phyloP scores from a whole-genome alignment of 2,888 invertebrate species.

The Orchesellides sinensis region DNA sequence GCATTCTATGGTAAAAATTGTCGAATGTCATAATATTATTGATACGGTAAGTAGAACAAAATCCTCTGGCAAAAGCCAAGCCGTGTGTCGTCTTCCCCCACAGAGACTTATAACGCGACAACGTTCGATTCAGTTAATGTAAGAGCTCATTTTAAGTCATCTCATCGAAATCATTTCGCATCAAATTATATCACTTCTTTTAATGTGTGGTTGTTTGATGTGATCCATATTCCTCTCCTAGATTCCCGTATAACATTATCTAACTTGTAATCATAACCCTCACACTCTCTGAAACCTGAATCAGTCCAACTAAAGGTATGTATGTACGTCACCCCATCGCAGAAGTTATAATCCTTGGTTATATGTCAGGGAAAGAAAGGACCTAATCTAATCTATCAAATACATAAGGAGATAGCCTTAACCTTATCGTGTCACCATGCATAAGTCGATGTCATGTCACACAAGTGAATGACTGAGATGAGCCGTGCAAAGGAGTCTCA shows the following conservation, averaged over 20 bases:
- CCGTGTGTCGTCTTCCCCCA: constrained; percentile 20
- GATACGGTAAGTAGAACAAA: constrained; percentile 52
- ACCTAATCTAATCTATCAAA: constrained; percentile 31
- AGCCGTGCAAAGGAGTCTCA: constrained; percentile 10
- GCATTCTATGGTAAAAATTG: constrained; percentile 38
- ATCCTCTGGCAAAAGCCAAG: constrained; percentile 51
- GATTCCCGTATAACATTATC: too few species aligned
- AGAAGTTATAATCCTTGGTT: not conserved
- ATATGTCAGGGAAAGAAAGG: constrained; percentile 5
- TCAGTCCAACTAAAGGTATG: not conserved
- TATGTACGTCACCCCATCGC: not conserved
- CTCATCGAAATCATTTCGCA: constrained; percentile 27
- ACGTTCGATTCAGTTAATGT: too few species aligned
- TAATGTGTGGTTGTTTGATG: constrained; percentile 48
- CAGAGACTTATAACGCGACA: constrained; percentile 13
- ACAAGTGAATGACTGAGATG: too few species aligned
- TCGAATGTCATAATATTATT: constrained; percentile 54
- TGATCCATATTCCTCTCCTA: constrained; percentile 23
- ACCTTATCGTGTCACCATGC: constrained; percentile 7
- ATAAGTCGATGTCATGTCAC: not conserved
- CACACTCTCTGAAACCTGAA: not conserved
- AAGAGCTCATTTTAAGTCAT: constrained; percentile 15
- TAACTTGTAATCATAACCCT: too few species aligned
- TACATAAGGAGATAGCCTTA: constrained; percentile 23
- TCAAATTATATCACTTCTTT: constrained; percentile 11